Base-by-base conservation (phyloP, 2,888 invertebrate genomes). In the Orthosia cruda region DNA sequence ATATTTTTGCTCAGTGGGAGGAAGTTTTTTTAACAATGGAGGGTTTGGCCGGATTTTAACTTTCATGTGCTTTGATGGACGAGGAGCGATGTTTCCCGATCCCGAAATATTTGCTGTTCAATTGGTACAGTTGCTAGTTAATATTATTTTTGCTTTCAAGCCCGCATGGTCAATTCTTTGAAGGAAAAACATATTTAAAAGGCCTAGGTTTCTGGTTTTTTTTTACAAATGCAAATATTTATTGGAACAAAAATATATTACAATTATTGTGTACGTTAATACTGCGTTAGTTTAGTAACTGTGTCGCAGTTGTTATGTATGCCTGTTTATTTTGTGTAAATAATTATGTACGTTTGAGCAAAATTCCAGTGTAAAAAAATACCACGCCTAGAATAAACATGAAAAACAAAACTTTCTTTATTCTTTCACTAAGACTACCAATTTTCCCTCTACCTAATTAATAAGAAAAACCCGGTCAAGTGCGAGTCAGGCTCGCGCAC, bases 11-110 rank as follows among this genome's bases (percentile, higher is more conserved):
- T 59, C 16, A 12, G 49, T 47, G 7, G 7, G 62, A 20, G 23
- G 57, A 74, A 67, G 20, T 58, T 77, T 61, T 76, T 68, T 52
- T 40, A 40, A 82, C 64, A 77, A 83, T 77, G 68, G 57, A n/a
- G 3, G 7, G 13, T 63, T 45, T 64, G 49, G 66, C 4, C 13
- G 40, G 18, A 50, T 59, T 82, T 82, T 59, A 64, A 54, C 52
- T 63, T 67, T 61, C 81, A 45, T 65, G 26, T 50, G 45, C 52
- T 52, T 65, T 77, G 77, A 74, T 45, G 49, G 49, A 74, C 20
- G n/a, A n/a, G 50, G 18, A 13, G 32, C 61, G 20, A 72, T 63
- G 45, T 11, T 20, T 32, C n/a, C 9, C 47, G 49, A 15, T 58
- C 12, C 23, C n/a, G 45, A 57, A 52, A 58, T 63, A 13, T 63